A percentile compares a stretch with the other conserved stretches of the same genome.
Conservation (phyloP, 2,888 invertebrate species). For the Liodrosophila aerea region DNA sequence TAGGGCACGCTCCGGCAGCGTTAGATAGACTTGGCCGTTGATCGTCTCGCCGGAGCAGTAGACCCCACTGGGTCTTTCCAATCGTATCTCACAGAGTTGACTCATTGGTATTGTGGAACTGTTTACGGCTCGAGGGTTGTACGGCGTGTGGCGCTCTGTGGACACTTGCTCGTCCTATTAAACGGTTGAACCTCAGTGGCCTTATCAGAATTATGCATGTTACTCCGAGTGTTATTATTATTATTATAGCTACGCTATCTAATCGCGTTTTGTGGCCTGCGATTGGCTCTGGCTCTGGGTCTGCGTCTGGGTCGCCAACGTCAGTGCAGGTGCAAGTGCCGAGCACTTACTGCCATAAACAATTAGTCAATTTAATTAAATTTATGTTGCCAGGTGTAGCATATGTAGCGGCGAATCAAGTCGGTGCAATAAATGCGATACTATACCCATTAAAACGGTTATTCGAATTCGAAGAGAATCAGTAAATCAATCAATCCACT, state of each 20-base stretch:
- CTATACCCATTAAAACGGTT: not conserved
- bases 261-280: constrained; percentile 32
- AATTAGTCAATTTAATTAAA: constrained; percentile 50
- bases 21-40: constrained; percentile 57
- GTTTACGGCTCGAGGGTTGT: constrained; percentile 29
- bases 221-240: constrained; percentile 32
- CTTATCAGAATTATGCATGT: constrained; percentile 46
- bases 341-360: constrained; percentile 41
- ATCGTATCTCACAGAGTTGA: constrained; percentile 55
- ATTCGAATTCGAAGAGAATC: no score
- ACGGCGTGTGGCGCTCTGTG: constrained; percentile 45
- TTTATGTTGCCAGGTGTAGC: constrained; percentile 13
- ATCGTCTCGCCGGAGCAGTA: constrained; percentile 73
- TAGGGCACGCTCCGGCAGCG: constrained; percentile 55
- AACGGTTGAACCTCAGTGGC: constrained; percentile 14
- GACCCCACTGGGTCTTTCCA: constrained; percentile 59
- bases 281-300: not conserved
- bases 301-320: not conserved
- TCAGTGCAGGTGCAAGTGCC: constrained; percentile 15
- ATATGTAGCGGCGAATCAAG: constrained; percentile 26
- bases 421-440: not conserved
- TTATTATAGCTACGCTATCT: constrained; percentile 48
- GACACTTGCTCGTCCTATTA: constrained; percentile 47
- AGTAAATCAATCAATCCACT: no score
- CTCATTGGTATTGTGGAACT: constrained; percentile 41